Conservation (phyloP, 2,797 vertebrate species). For the Ceyx erithaca region DNA sequence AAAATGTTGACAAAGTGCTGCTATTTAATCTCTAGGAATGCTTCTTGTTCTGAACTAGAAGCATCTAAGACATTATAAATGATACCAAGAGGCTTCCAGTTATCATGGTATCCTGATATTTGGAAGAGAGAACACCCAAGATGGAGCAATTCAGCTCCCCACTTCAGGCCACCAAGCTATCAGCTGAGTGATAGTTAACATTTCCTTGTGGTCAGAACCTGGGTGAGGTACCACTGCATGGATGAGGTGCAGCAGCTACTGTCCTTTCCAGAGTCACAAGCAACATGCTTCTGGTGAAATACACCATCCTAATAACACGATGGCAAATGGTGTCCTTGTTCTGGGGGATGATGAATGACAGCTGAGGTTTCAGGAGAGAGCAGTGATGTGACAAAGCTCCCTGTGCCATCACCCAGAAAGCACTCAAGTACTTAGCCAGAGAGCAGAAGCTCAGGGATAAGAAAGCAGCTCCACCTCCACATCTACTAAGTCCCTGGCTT, state of each 20-base stretch:
- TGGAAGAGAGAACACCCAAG: background rate
- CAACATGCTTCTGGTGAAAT: background rate
- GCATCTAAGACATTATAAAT: background rate
- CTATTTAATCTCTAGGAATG: slow-evolving; percentile 51
- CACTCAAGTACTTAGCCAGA: background rate
- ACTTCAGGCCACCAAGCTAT: background rate
- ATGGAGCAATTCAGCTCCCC: background rate
- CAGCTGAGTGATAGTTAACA: background rate
- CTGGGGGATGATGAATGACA: background rate
- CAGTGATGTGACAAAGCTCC: background rate
- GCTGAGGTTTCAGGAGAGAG: background rate
- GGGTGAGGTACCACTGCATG: background rate
- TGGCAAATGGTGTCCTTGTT: background rate
- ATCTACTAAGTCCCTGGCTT: background rate
- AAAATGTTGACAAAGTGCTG: slow-evolving; percentile 45
- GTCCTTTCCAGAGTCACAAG: background rate
- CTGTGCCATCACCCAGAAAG: background rate
- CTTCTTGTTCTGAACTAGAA: slow-evolving; percentile 45
- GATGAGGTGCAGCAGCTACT: background rate
- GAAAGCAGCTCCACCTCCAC: background rate
- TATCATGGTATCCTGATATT: background rate
- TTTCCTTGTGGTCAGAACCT: background rate
- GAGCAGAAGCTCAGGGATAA: background rate
- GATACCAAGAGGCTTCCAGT: background rate
- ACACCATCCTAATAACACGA: too few species aligned